These are phyloP conservation scores for Sebastes elongatus DNA, from an alignment of 2,797 vertebrate species.

Conservation along the genomic window DNA sequence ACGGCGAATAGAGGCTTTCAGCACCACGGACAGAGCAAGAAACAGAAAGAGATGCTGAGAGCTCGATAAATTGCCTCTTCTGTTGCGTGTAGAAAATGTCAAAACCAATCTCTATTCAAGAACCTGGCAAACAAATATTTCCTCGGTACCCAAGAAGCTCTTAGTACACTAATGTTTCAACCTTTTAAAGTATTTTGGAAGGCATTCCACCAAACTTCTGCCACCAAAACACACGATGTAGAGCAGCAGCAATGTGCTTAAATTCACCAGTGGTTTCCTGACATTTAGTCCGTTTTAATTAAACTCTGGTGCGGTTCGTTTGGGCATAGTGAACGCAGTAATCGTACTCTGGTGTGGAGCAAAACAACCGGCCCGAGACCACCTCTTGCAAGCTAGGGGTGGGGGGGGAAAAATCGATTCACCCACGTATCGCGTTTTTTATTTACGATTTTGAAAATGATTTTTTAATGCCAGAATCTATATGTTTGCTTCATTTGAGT, in stretches of 20 bases:
- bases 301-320: too few relatives aligned
- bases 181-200: neutral
- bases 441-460: too few relatives aligned
- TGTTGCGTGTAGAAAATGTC: conserved; percentile 16
- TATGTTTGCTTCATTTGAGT: too few relatives aligned
- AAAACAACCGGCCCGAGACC: too few relatives aligned
- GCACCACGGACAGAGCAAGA: conserved; percentile 56
- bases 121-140: neutral
- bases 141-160: neutral
- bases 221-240: neutral
- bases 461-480: too few relatives aligned
- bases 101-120: neutral
- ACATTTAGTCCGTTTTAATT: too few relatives aligned
- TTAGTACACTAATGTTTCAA: neutral
- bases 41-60: conserved; percentile 12
- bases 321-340: too few relatives aligned
- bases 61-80: neutral
- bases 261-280: neutral
- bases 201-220: neutral
- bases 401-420: too few relatives aligned
- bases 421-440: too few relatives aligned
- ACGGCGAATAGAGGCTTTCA: conserved; percentile 43
- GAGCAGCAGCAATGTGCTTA: neutral
- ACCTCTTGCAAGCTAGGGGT: too few relatives aligned
- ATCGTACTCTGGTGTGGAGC: too few relatives aligned